These are phyloP conservation scores for Eupithecia inturbata DNA, from an alignment of 2,888 invertebrate species.

Conservation along the genomic window DNA sequence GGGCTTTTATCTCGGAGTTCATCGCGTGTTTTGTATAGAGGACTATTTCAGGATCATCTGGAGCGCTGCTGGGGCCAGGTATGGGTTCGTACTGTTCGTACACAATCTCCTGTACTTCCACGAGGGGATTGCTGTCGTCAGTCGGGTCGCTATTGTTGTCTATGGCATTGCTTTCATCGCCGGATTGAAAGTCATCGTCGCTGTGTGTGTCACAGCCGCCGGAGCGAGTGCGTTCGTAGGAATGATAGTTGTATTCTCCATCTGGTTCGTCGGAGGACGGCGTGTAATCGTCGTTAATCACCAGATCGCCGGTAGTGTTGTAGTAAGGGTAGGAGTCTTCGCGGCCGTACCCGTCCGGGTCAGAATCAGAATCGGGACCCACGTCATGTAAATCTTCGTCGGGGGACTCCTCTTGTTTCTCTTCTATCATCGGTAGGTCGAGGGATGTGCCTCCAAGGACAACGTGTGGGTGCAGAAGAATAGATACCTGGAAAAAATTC, in stretches of 20 bases:
- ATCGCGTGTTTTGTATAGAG: constrained; percentile 40
- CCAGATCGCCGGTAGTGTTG: not conserved
- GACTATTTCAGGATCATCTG: constrained; percentile 36
- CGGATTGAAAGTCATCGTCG: constrained; percentile 11
- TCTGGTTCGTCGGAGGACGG: constrained; percentile 25
- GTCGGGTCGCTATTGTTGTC: constrained; percentile 51
- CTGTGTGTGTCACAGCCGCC: constrained; percentile 8
- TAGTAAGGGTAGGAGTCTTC: not conserved
- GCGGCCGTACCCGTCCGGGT: not conserved
- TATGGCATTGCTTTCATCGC: constrained; percentile 17
- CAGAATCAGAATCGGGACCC: constrained; percentile 45
- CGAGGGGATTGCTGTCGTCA: constrained; percentile 49
- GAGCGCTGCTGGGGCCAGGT: constrained; percentile 53
- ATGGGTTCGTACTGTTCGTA: constrained; percentile 22
- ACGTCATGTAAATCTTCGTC: constrained; percentile 5
- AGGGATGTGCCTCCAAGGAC: constrained; percentile 66
- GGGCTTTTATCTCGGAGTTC: constrained; percentile 46
- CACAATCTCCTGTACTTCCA: constrained; percentile 14
- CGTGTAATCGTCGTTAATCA: constrained; percentile 11
- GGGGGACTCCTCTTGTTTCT: constrained; percentile 52
- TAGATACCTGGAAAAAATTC: constrained; percentile 62
- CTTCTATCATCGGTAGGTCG: constrained; percentile 69
- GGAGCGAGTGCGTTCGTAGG: not conserved
- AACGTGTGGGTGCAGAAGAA: constrained; percentile 69
- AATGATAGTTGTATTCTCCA: constrained; percentile 19